These are phyloP conservation scores for Acanthornis magna DNA, from an alignment of 2,797 vertebrate species.

Conservation along the genomic window DNA sequence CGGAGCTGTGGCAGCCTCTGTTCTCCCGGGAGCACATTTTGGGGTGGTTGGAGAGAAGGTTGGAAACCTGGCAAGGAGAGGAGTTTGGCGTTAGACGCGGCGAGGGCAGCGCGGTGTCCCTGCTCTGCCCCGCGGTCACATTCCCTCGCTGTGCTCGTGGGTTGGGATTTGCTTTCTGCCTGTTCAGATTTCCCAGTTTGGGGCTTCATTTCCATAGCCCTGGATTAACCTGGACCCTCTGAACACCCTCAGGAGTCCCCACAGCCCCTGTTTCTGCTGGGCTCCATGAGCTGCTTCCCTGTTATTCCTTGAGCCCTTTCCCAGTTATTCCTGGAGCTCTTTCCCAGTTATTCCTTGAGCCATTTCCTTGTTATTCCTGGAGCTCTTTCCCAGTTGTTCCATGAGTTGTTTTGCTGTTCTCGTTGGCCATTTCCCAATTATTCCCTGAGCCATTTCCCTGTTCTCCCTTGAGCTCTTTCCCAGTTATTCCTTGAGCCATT, in stretches of 20 bases:
- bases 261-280: neutral
- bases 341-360: neutral
- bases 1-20: conserved; percentile 31
- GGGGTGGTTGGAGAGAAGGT: rapidly evolving
- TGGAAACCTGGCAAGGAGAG: neutral
- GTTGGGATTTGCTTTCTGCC: neutral
- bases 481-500: rapidly evolving
- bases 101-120: neutral
- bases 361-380: neutral
- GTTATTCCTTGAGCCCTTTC: rapidly evolving
- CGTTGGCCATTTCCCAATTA: rapidly evolving
- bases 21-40: conserved; percentile 60
- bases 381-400: neutral
- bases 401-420: rapidly evolving
- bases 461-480: rapidly evolving
- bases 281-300: neutral
- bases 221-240: rapidly evolving
- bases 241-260: rapidly evolving
- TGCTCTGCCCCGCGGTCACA: neutral
- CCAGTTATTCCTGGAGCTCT: rapidly evolving
- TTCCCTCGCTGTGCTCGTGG: rapidly evolving
- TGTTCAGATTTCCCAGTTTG: rapidly evolving
- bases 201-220: rapidly evolving
- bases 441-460: neutral
- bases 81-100: rapidly evolving